Percentiles rank a stretch among this genome's conserved stretches.
Evolutionary conservation across 1,140 invertebrate genomes (phyloP).

Genomic region (Cardiocondyla obscurior): DNA sequence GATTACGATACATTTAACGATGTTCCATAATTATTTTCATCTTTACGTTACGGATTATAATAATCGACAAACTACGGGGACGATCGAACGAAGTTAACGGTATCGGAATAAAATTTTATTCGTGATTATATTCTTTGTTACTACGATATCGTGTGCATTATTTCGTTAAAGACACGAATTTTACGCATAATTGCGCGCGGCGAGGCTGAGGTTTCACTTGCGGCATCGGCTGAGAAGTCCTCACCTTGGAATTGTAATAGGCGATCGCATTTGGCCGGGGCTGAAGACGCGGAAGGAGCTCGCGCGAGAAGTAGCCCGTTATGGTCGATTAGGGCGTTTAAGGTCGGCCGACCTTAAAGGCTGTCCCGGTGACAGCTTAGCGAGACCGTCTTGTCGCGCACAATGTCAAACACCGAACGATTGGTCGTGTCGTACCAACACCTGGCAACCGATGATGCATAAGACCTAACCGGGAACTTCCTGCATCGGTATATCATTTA

Average conservation of each 20-base stretch:
- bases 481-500: slow-evolving; percentile 79
- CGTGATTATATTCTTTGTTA: not conserved
- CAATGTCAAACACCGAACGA: slow-evolving; percentile 48
- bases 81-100: not conserved
- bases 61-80: not conserved
- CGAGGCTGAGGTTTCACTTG: not conserved
- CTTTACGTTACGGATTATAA: not conserved
- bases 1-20: slow-evolving; percentile 4
- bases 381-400: slow-evolving; percentile 12
- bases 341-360: slow-evolving; percentile 65
- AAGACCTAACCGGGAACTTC: slow-evolving; percentile 75
- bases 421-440: slow-evolving; percentile 61
- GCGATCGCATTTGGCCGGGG: not conserved
- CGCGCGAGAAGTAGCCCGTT: slow-evolving; percentile 54
- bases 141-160: not conserved
- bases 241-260: slow-evolving; percentile 33
- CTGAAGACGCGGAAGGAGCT: slow-evolving; percentile 65
- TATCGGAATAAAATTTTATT: not conserved
- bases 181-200: not conserved
- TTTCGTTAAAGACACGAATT: not conserved
- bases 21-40: slow-evolving; percentile 1
- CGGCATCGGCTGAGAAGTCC: not conserved
- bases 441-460: slow-evolving; percentile 79
- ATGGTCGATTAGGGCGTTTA: slow-evolving; percentile 69
- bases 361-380: slow-evolving; percentile 38